These are phyloP conservation scores for Phrynosoma blainvillii DNA, from an alignment of 2,113 vertebrate genomes.

Conservation along the genomic window DNA sequence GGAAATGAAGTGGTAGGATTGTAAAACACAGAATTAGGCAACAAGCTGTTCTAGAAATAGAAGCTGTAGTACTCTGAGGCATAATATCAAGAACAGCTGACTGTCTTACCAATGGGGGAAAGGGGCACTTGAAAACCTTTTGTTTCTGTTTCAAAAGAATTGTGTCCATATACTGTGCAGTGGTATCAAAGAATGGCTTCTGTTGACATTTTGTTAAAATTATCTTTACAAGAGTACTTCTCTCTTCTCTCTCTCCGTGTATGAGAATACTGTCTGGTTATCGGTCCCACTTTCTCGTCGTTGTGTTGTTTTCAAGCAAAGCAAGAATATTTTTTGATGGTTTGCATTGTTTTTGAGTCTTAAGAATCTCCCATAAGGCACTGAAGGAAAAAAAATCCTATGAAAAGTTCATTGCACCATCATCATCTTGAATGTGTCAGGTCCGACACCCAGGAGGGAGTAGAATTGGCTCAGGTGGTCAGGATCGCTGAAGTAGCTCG, in stretches of 20 bases:
- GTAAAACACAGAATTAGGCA: constrained; percentile 72
- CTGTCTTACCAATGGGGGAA: constrained; percentile 58
- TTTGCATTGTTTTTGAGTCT: constrained; percentile 96
- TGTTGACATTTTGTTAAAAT: constrained; percentile 78
- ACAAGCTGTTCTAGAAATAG: constrained; percentile 58
- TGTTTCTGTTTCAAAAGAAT: constrained; percentile 59
- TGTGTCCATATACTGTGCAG: constrained; percentile 86
- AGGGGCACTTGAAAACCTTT: constrained; percentile 59
- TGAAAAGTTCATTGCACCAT: constrained; percentile 94
- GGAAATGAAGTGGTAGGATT: constrained; percentile 71
- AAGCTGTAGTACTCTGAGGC: constrained; percentile 69
- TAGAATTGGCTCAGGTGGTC: constrained; percentile 82
- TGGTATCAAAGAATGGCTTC: constrained; percentile 98
- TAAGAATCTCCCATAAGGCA: constrained; percentile 98
- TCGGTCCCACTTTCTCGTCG: constrained; percentile 58
- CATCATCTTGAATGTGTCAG: constrained; percentile 86
- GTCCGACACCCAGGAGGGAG: constrained; percentile 82
- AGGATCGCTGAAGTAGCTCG: constrained; percentile 81
- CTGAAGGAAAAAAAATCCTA: constrained; percentile 92
- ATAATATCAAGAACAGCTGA: constrained; percentile 68
- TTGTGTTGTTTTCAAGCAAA: constrained; percentile 88
- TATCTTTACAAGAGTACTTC: constrained; percentile 66
- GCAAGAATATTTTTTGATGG: constrained; percentile 88
- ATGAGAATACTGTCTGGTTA: constrained; percentile 77
- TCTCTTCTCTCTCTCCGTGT: constrained; percentile 47